Evolutionary conservation across 2,113 vertebrate species (phyloP).

Genomic region (Embiotoca jacksoni): DNA sequence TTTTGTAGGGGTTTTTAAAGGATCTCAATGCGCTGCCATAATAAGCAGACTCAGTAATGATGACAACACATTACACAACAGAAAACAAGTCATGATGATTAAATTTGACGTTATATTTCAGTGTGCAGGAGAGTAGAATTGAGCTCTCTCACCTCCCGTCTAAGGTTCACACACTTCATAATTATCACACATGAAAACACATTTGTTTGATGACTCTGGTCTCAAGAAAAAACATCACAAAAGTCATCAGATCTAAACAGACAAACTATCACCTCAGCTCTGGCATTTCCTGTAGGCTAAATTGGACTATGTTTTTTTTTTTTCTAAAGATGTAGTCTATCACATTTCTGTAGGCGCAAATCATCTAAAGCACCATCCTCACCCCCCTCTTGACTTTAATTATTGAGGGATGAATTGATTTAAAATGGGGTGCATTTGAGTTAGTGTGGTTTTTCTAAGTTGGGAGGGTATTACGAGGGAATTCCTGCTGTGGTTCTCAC

Average conservation of each 20-base stretch:
- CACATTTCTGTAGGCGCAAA: background rate
- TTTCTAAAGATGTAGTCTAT: background rate
- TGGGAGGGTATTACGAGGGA: background rate
- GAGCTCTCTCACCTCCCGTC: background rate
- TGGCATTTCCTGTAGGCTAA: conserved; percentile 16
- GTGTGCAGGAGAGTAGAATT: too few relatives aligned
- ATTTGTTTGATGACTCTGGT: background rate
- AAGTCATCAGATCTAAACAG: background rate
- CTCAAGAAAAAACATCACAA: conserved; percentile 1
- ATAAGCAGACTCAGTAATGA: too few relatives aligned
- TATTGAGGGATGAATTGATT: too few relatives aligned
- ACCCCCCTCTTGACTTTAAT: too few relatives aligned
- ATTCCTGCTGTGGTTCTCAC: background rate
- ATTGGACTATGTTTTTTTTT: background rate
- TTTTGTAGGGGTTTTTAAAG: too few relatives aligned
- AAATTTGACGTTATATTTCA: too few relatives aligned
- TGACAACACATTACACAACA: too few relatives aligned
- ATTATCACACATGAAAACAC: background rate
- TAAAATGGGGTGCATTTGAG: too few relatives aligned
- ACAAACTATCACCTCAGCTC: background rate
- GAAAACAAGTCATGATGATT: too few relatives aligned
- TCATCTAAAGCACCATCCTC: background rate
- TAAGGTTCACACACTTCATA: background rate
- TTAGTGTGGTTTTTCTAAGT: background rate
- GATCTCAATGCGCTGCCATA: too few relatives aligned